Percentiles rank a stretch among this genome's conserved stretches.
These are phyloP conservation scores for Crenuchus spilurus DNA, from an alignment of 2,797 vertebrate species.

Conservation along the genomic window DNA sequence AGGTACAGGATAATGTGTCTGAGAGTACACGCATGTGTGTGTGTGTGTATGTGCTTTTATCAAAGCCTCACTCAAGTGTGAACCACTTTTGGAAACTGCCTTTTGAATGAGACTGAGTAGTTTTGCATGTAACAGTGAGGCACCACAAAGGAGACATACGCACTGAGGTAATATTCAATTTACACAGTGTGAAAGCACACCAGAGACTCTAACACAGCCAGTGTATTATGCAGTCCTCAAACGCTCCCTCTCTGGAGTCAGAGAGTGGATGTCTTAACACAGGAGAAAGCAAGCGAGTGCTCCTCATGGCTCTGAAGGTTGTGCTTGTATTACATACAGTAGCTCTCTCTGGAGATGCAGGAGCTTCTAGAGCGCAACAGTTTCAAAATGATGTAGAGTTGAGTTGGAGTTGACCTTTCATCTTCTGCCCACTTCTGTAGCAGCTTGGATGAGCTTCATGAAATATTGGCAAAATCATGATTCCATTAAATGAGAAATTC, in stretches of 20 bases:
- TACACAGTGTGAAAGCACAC: constrained; percentile 33
- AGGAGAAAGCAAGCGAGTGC: constrained; percentile 1
- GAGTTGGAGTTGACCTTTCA: background rate
- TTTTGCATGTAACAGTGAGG: background rate
- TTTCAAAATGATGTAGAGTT: background rate
- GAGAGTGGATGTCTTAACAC: constrained; percentile 2
- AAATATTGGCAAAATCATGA: background rate
- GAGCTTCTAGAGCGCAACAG: background rate
- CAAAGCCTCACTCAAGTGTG: background rate
- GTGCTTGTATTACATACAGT: background rate
- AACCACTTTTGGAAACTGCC: constrained; percentile 27
- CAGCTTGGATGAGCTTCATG: background rate
- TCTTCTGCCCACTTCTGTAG: background rate
- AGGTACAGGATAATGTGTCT: constrained; percentile 6
- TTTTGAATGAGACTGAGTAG: constrained; percentile 11
- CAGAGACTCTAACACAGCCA: constrained; percentile 16
- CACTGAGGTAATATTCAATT: constrained; percentile 27
- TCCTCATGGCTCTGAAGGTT: background rate
- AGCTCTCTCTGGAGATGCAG: background rate
- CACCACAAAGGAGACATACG: constrained; percentile 14
- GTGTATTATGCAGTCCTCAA: constrained; percentile 3
- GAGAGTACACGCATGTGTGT: background rate
- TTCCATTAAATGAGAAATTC: no score
- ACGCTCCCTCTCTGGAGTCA: background rate
- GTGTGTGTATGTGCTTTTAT: constrained; percentile 2